Evolutionary conservation across 2,113 vertebrate genomes (phyloP).

Genomic region (Scartelaos histophorus): DNA sequence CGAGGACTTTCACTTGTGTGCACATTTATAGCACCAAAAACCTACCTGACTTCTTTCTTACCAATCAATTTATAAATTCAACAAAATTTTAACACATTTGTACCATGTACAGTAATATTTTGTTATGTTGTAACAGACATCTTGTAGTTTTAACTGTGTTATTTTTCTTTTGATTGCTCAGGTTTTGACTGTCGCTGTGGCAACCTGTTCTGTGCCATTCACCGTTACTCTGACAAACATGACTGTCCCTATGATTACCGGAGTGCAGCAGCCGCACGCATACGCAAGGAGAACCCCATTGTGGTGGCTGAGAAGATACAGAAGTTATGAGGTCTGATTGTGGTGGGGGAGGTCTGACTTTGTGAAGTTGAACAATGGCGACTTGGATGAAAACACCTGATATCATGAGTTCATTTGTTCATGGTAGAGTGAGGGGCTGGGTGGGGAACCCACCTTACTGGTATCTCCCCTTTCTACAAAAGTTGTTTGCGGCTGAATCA

Average conservation of each 20-base stretch:
- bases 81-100: background rate
- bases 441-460: constrained; percentile 58
- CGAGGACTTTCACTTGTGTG: background rate
- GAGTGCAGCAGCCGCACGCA: constrained; percentile 85
- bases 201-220: constrained; percentile 88
- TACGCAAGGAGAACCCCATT: constrained; percentile 90
- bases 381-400: constrained; percentile 68
- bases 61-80: background rate
- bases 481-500: constrained; percentile 26
- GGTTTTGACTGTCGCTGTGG: constrained; percentile 91
- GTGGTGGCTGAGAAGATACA: constrained; percentile 90
- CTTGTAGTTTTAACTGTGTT: background rate
- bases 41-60: background rate
- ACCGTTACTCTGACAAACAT: constrained; percentile 90
- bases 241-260: constrained; percentile 89
- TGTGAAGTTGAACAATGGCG: constrained; percentile 70
- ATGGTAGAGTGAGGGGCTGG: constrained; percentile 59
- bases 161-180: constrained; percentile 42
- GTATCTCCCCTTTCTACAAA: constrained; percentile 72
- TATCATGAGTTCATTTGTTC: constrained; percentile 74
- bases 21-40: background rate
- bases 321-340: constrained; percentile 84
- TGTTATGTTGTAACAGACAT: background rate
- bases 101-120: background rate
- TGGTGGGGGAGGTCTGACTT: constrained; percentile 54